Base-by-base conservation (phyloP, 2,888 invertebrate species). In the Lordiphosa andalusiaca region DNA sequence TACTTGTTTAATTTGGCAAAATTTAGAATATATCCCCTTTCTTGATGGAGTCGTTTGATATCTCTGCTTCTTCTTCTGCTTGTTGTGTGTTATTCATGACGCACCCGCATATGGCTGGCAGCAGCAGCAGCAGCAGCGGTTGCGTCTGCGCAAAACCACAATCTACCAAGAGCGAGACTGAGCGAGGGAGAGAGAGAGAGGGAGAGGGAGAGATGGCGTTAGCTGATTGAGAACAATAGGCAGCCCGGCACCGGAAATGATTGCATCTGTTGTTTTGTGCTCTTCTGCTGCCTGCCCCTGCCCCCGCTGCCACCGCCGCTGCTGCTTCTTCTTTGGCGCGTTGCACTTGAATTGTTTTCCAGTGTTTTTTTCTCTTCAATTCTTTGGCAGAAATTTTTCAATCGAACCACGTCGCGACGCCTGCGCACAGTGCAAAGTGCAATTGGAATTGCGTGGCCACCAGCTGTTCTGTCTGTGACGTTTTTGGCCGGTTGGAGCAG, bases 201-300 rank as follows among this genome's bases (percentile, higher is more conserved):
- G 25, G 41, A 23, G 49, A 51, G 23, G 47, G 57, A 56, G 60
- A 64, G 81, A 80, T 80, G 76, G 74, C 74, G 77, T 75, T 75
- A 76, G 76, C 77, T 70, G 76, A 75, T 80, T 75, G 77, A 75
- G 77, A 75, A 76, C 81, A 75, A 75, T 75, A 73, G 68, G 21
- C 23, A 38, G 44, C 23, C 30, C 57, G 60, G 73, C 76, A 74
- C 74, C 74, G 74, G 74, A 80, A 75, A 75, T 75, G 76, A 80
- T 67, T 80, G 81, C 74, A 75, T 75, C 77, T 80, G 74, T 76
- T 80, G 74, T 75, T 74, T 69, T 73, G 69, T 70, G 54, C 61
- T 42, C 37, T 38, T 35, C 13, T 67, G 37, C 49, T 54, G 51
- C 39, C 13, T 67, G 37, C 49, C 52, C 48, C 39, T 61, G 33